Conservation (phyloP, 64 coral and sea anemone species). For the Exaiptasia diaphana region DNA sequence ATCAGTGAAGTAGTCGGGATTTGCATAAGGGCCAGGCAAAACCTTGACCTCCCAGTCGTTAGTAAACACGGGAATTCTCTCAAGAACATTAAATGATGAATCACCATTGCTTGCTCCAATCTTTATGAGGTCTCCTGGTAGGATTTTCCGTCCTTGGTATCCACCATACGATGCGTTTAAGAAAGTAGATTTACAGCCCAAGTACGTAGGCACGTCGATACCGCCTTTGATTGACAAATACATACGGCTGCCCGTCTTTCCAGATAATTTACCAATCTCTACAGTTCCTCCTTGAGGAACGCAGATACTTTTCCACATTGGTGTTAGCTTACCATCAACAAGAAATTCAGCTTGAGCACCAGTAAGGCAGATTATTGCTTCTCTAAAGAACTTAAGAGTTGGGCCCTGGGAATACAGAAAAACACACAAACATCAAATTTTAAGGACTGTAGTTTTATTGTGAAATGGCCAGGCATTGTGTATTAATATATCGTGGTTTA, state of each 20-base stretch:
- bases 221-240: constrained; percentile 33
- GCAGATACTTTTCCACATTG: constrained; percentile 5
- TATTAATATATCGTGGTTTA: no score
- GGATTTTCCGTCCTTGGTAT: constrained; percentile 31
- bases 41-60: constrained; percentile 51
- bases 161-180: constrained; percentile 39
- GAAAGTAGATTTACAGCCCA: constrained; percentile 52
- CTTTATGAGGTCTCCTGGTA: constrained; percentile 3
- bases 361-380: constrained; percentile 21
- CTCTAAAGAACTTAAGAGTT: constrained; percentile 26
- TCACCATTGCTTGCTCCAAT: neutral
- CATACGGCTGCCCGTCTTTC: neutral
- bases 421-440: no score
- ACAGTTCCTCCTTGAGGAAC: neutral
- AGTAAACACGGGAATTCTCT: neutral
- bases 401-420: no score
- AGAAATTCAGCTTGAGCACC: constrained; percentile 28
- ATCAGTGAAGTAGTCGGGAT: constrained; percentile 47
- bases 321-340: constrained; percentile 6
- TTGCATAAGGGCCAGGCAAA: constrained; percentile 61
- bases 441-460: no score
- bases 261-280: constrained; percentile 7
- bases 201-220: constrained; percentile 41
- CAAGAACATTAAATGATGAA: neutral
- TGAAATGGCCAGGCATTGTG: no score